phyloP scores from a whole-genome alignment of 2,888 invertebrate species.

The Lissonota sp. region DNA sequence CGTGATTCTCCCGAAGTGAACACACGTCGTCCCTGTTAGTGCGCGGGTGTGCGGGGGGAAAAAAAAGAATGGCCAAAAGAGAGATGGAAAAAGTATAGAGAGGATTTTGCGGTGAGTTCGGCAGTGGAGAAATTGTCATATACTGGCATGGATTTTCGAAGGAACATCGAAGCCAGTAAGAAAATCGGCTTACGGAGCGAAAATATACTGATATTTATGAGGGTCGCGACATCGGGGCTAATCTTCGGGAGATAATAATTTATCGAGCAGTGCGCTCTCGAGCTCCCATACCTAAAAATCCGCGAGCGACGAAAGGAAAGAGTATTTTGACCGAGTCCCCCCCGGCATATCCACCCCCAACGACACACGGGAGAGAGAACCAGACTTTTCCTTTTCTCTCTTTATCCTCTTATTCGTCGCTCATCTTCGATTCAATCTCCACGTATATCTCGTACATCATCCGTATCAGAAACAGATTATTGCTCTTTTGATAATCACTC shows the following conservation, averaged over 20 bases:
- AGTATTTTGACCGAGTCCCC: constrained; percentile 64
- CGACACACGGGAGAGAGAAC: constrained; percentile 12
- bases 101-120: constrained; percentile 76
- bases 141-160: constrained; percentile 78
- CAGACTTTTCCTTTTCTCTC: constrained; percentile 49
- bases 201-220: constrained; percentile 83
- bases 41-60: constrained; percentile 36
- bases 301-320: constrained; percentile 44
- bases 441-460: constrained; percentile 40
- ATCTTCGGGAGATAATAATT: constrained; percentile 83
- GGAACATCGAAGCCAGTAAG: constrained; percentile 79
- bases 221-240: constrained; percentile 83
- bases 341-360: too few species aligned
- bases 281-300: constrained; percentile 35
- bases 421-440: constrained; percentile 68
- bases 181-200: constrained; percentile 83
- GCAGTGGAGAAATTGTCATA: constrained; percentile 72
- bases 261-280: constrained; percentile 74
- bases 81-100: constrained; percentile 43
- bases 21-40: constrained; percentile 37
- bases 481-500: constrained; percentile 33
- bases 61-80: constrained; percentile 16
- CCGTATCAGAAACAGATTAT: constrained; percentile 43
- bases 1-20: constrained; percentile 59
- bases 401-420: constrained; percentile 62